A percentile compares a stretch with the other conserved stretches of the same genome.
phyloP scores from a whole-genome alignment of 2,797 vertebrate species.

The Tinamus major region DNA sequence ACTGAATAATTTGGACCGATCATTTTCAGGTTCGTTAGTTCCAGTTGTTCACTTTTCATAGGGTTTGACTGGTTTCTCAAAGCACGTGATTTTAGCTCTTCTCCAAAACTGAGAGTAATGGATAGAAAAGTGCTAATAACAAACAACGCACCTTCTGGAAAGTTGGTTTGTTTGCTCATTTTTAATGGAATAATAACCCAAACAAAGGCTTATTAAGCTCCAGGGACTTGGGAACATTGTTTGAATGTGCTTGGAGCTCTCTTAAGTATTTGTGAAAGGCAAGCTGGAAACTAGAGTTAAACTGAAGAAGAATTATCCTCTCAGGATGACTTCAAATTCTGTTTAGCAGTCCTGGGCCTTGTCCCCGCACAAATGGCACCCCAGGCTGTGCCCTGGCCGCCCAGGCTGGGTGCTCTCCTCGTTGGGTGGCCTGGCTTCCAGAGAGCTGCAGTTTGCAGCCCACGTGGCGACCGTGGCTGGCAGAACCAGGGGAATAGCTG shows the following conservation, averaged over 20 bases:
- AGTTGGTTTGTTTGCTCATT: background rate
- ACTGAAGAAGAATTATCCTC: background rate
- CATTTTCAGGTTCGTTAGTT: constrained; percentile 45
- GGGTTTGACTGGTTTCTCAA: background rate
- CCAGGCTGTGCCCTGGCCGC: background rate
- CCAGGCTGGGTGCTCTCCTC: background rate
- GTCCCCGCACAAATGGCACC: background rate
- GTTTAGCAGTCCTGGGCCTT: background rate
- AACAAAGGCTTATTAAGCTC: background rate
- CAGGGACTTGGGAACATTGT: background rate
- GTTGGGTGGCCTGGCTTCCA: background rate
- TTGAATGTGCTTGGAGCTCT: background rate
- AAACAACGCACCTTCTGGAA: background rate
- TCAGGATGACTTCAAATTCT: background rate
- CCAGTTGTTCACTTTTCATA: constrained; percentile 2
- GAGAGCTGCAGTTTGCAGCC: background rate
- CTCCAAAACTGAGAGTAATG: background rate
- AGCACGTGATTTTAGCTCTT: background rate
- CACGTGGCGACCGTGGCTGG: background rate
- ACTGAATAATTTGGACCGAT: constrained; percentile 44
- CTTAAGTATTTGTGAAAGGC: background rate
- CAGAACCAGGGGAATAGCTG: no score
- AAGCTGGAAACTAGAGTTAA: background rate
- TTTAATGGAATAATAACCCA: background rate
- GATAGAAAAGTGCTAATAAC: constrained; percentile 4